Conservation (phyloP, 2,888 invertebrate genomes). For the Heliconius cydno region DNA sequence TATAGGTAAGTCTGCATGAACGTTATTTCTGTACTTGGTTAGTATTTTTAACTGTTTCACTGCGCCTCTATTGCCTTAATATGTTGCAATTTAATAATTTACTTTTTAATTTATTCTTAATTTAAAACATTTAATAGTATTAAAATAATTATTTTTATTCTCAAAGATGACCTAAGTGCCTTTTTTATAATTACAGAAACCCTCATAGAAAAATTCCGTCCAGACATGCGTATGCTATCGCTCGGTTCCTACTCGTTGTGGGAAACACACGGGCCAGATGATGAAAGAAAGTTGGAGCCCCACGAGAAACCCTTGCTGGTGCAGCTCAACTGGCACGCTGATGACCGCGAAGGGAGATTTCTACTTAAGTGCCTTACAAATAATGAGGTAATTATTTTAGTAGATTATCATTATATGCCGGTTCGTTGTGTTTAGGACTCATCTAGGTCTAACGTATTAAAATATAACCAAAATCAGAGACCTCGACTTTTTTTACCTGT, state of each 20-base stretch:
- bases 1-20: constrained; percentile 85
- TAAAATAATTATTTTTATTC: neutral
- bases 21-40: neutral
- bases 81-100: neutral
- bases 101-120: neutral
- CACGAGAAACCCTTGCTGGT: constrained; percentile 98
- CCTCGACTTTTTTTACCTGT: too few relatives aligned
- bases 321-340: constrained; percentile 99
- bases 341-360: constrained; percentile 98
- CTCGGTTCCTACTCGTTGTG: constrained; percentile 89
- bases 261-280: constrained; percentile 89
- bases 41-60: neutral
- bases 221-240: constrained; percentile 98
- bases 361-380: constrained; percentile 94
- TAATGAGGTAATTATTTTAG: constrained; percentile 84
- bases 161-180: neutral
- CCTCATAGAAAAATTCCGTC: constrained; percentile 99
- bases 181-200: constrained; percentile 84
- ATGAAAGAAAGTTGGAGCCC: constrained; percentile 94
- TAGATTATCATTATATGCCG: too few relatives aligned
- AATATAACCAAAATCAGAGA: too few relatives aligned
- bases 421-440: too few relatives aligned
- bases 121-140: neutral
- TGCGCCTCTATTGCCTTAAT: neutral
- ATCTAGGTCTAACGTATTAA: too few relatives aligned